phyloP scores from a whole-genome alignment of 2,113 vertebrate genomes.

The Melanotaenia duboulayi region DNA sequence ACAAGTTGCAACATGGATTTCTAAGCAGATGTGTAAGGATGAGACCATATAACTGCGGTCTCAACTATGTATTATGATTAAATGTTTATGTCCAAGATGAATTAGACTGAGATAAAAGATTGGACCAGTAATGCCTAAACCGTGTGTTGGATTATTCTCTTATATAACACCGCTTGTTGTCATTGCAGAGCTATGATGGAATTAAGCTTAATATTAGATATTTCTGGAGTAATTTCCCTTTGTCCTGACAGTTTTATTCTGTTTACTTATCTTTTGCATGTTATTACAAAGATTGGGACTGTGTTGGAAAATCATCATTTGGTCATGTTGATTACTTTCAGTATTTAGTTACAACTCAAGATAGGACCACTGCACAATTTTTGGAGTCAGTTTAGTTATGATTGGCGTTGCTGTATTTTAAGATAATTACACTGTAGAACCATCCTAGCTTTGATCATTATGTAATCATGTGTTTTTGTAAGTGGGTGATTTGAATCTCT shows the following conservation, averaged over 20 bases:
- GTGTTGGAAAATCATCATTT: no score
- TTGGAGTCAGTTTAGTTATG: constrained; percentile 2
- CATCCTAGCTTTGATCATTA: constrained; percentile 17
- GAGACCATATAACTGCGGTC: not conserved
- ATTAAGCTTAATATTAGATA: not conserved
- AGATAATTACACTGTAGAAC: not conserved
- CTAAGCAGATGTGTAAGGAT: not conserved
- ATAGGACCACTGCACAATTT: not conserved
- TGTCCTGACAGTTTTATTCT: no score
- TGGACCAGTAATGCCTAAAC: not conserved
- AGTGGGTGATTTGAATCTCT: constrained; percentile 19
- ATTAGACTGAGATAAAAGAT: not conserved
- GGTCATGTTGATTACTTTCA: not conserved
- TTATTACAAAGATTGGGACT: not conserved
- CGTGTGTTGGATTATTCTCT: constrained; percentile 34
- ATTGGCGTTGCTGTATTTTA: not conserved
- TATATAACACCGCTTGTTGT: constrained; percentile 13
- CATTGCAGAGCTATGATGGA: not conserved
- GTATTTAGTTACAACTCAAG: constrained; percentile 2
- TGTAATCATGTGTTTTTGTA: constrained; percentile 1
- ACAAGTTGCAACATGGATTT: not conserved
- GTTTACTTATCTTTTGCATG: not conserved
- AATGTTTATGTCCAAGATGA: no score
- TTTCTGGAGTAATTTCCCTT: no score
- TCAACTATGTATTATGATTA: no score